Percentiles rank a stretch among this genome's conserved stretches.
Conservation (phyloP, 2,113 vertebrate species). For the Stigmatopora argus region DNA sequence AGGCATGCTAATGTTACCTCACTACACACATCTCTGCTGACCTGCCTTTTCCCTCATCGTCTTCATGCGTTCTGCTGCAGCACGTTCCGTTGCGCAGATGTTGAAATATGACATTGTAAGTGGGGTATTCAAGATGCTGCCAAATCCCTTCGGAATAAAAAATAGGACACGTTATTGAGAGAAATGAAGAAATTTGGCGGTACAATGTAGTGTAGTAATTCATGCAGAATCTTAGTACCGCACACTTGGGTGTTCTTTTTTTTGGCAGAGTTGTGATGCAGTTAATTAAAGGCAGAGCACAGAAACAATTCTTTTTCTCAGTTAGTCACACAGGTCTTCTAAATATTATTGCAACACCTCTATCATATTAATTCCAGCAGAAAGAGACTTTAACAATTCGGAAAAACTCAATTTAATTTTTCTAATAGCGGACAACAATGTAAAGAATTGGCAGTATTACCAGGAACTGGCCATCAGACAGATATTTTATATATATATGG, state of each 20-base stretch:
- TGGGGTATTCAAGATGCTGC: slow-evolving; percentile 41
- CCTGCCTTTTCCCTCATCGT: slow-evolving; percentile 27
- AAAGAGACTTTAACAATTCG: no score
- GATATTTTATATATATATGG: no score
- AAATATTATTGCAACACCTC: not conserved
- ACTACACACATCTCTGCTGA: slow-evolving; percentile 15
- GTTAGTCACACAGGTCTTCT: not conserved
- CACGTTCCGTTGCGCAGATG: slow-evolving; percentile 13
- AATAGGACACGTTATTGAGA: slow-evolving; percentile 64
- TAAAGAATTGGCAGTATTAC: no score
- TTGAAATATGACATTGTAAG: slow-evolving; percentile 38
- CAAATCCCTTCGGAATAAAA: slow-evolving; percentile 52
- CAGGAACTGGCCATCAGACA: no score
- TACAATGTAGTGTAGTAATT: slow-evolving; percentile 54
- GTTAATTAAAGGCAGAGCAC: slow-evolving; percentile 50
- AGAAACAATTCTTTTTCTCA: slow-evolving; percentile 40
- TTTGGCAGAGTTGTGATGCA: slow-evolving; percentile 43
- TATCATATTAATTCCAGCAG: no score
- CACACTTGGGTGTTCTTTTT: slow-evolving; percentile 51
- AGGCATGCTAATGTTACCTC: slow-evolving; percentile 2
- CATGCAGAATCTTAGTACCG: slow-evolving; percentile 59
- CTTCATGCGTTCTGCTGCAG: slow-evolving; percentile 24
- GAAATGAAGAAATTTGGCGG: slow-evolving; percentile 52
- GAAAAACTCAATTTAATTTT: no score
- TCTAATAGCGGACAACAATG: no score